Conservation (phyloP, 2,113 vertebrate genomes). For the Cyprinodon tularosa region DNA sequence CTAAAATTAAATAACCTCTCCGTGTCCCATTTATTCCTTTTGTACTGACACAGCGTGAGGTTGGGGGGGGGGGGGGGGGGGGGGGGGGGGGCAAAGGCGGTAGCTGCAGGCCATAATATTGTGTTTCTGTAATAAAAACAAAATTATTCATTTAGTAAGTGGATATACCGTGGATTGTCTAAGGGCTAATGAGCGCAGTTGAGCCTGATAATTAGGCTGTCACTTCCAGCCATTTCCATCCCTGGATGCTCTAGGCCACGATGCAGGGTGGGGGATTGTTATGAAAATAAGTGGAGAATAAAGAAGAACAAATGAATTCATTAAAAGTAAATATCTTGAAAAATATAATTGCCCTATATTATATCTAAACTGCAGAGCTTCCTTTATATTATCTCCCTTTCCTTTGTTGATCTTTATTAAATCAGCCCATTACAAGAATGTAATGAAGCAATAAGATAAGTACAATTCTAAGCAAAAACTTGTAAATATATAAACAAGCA, state of each 20-base stretch:
- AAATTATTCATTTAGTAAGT: slow-evolving; percentile 86
- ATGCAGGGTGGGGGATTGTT: slow-evolving; percentile 14
- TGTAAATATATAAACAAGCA: slow-evolving; percentile 9
- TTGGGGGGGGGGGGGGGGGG: slow-evolving; percentile 62
- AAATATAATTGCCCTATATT: not conserved
- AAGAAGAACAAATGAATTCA: slow-evolving; percentile 49
- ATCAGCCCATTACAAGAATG: not conserved
- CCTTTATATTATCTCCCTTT: not conserved
- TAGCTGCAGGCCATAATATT: slow-evolving; percentile 83
- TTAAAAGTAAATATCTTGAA: slow-evolving; percentile 60
- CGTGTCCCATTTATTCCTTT: slow-evolving; percentile 81
- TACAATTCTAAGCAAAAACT: slow-evolving; percentile 22
- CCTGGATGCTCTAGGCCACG: slow-evolving; percentile 70
- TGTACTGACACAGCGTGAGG: slow-evolving; percentile 80
- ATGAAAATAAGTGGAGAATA: slow-evolving; percentile 7
- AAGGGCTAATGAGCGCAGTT: slow-evolving; percentile 84
- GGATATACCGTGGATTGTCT: slow-evolving; percentile 84
- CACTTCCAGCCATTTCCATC: slow-evolving; percentile 81
- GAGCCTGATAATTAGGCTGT: slow-evolving; percentile 84
- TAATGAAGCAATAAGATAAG: slow-evolving; percentile 10
- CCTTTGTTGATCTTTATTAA: not conserved
- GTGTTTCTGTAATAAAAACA: slow-evolving; percentile 84
- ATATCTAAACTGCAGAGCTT: not conserved
- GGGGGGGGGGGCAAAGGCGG: slow-evolving; percentile 69
- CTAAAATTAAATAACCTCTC: slow-evolving; percentile 84